Evolutionary conservation across 2,888 invertebrate species (phyloP).

Genomic region (Nomada hirtipes): DNA sequence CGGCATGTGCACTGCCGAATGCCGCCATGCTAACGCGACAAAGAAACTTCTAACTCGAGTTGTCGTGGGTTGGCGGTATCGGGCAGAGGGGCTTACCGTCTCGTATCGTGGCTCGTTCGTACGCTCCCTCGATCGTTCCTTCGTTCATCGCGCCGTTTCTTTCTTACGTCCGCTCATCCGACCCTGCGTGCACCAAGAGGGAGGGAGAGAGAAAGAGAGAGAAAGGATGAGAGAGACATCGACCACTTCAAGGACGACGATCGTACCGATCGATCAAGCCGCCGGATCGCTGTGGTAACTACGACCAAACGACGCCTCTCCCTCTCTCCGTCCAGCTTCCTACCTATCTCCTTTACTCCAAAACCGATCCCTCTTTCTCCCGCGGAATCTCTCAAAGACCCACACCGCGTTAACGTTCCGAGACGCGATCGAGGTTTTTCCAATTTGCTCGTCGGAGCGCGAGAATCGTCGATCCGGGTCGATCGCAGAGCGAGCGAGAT

Average conservation of each 20-base stretch:
- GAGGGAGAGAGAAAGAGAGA: no score
- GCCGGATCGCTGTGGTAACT: conserved; percentile 66
- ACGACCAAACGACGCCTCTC: conserved; percentile 56
- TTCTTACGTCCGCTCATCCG: conserved; percentile 40
- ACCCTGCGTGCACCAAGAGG: conserved; percentile 15
- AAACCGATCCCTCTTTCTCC: not conserved
- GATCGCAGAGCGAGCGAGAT: conserved; percentile 1
- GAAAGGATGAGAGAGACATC: conserved; percentile 52
- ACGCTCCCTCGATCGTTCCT: conserved; percentile 27
- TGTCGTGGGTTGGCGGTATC: conserved; percentile 57
- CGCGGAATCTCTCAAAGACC: conserved; percentile 34
- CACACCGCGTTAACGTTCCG: conserved; percentile 12
- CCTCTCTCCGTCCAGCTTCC: conserved; percentile 1
- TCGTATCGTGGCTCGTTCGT: conserved; percentile 17
- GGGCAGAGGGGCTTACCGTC: conserved; percentile 53
- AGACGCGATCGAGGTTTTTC: conserved; percentile 17
- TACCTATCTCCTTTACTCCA: not conserved
- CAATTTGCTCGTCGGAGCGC: conserved; percentile 29
- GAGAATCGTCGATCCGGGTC: conserved; percentile 11
- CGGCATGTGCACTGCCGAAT: conserved; percentile 68
- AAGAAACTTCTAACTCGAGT: conserved; percentile 72
- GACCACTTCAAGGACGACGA: conserved; percentile 75
- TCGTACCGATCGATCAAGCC: conserved; percentile 71
- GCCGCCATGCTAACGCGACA: conserved; percentile 69
- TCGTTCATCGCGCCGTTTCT: conserved; percentile 17